phyloP scores from a whole-genome alignment of 2,888 invertebrate species.

The Therioaphis trifolii region DNA sequence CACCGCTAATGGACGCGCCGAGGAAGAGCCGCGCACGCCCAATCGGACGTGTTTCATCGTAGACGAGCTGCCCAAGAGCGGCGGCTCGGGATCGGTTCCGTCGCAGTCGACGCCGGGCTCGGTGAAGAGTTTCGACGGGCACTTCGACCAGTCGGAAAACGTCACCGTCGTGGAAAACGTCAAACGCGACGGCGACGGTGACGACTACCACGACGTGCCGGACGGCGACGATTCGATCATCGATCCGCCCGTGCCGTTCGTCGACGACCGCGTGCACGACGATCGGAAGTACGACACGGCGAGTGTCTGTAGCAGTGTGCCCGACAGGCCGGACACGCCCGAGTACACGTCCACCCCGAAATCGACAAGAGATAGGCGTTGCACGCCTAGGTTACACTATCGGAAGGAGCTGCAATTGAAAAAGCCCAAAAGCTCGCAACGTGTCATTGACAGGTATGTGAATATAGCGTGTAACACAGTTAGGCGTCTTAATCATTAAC shows the following conservation, averaged over 20 bases:
- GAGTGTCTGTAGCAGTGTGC: neutral
- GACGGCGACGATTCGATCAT: constrained; percentile 37
- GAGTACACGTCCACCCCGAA: constrained; percentile 62
- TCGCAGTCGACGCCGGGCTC: constrained; percentile 46
- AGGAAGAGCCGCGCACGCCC: constrained; percentile 42
- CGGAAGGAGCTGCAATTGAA: constrained; percentile 42
- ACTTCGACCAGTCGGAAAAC: constrained; percentile 56
- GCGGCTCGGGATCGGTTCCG: neutral
- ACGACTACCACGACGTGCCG: no score
- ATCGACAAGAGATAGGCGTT: constrained; percentile 47
- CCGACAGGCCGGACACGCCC: constrained; percentile 19
- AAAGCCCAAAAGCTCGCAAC: constrained; percentile 30
- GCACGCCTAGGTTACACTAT: constrained; percentile 39
- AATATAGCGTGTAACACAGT: no score
- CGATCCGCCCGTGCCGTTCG: constrained; percentile 52
- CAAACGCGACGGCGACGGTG: neutral
- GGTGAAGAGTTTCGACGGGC: constrained; percentile 46
- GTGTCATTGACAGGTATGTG: neutral
- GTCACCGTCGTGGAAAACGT: constrained; percentile 52
- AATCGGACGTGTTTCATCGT: constrained; percentile 64
- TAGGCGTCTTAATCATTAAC: no score
- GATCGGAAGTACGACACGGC: neutral
- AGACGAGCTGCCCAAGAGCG: constrained; percentile 63
- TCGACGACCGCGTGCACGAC: constrained; percentile 32
- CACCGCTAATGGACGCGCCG: neutral